Percentiles rank a stretch among this genome's conserved stretches.
Conservation (phyloP, 2,888 invertebrate genomes). For the Patella pellucida region DNA sequence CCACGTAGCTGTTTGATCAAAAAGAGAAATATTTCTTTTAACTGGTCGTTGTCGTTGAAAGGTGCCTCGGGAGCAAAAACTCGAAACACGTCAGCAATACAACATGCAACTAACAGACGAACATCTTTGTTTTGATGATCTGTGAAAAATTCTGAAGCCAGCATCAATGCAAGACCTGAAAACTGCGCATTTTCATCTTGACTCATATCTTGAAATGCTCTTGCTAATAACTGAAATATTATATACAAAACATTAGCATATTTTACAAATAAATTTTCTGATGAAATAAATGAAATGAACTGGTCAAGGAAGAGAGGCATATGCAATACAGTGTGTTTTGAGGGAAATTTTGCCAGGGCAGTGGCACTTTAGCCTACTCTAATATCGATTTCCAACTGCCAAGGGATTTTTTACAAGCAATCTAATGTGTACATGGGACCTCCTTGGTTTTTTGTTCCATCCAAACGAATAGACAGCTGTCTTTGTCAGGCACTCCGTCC, state of each 20-base stretch:
- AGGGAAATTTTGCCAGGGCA: too few species aligned
- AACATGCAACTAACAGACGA: slow-evolving; percentile 93
- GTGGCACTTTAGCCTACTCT: too few species aligned
- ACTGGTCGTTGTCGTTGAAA: slow-evolving; percentile 94
- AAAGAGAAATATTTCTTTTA: slow-evolving; percentile 87
- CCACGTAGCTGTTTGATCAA: slow-evolving; percentile 93
- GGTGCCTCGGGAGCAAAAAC: slow-evolving; percentile 98
- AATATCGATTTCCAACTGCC: too few species aligned
- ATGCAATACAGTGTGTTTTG: too few species aligned
- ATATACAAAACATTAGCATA: background rate
- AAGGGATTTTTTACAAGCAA: too few species aligned
- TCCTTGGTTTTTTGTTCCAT: too few species aligned
- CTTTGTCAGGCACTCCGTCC: too few species aligned
- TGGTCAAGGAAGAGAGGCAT: too few species aligned
- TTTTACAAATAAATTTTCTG: background rate
- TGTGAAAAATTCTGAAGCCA: slow-evolving; percentile 93
- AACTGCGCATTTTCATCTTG: slow-evolving; percentile 87
- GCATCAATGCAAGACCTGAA: slow-evolving; percentile 82
- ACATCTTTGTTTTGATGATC: slow-evolving; percentile 92
- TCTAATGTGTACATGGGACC: too few species aligned
- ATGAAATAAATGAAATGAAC: too few species aligned
- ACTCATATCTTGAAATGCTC: slow-evolving; percentile 94
- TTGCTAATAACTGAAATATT: slow-evolving; percentile 76
- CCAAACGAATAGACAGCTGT: too few species aligned
- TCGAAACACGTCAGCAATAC: slow-evolving; percentile 95